A percentile compares a stretch with the other conserved stretches of the same genome.
Evolutionary conservation across 2,113 vertebrate species (phyloP).

Genomic region (Onychorhynchus coronatus): DNA sequence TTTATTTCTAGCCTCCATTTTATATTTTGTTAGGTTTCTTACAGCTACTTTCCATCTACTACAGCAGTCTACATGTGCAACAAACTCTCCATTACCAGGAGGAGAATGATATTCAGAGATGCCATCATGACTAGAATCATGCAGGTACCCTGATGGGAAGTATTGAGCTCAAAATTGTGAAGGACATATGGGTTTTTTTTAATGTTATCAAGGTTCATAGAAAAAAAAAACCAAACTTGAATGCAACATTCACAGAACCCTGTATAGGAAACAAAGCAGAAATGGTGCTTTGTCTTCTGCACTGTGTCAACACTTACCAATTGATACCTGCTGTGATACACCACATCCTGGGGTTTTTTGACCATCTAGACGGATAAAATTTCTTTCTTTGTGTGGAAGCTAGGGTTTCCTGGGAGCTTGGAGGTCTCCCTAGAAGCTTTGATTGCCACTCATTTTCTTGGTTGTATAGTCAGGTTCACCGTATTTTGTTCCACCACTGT

Average conservation of each 20-base stretch:
- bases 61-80: background rate
- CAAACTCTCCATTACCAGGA: background rate
- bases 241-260: background rate
- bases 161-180: background rate
- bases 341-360: background rate
- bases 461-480: background rate
- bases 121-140: background rate
- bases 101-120: background rate
- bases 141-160: background rate
- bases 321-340: background rate
- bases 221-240: background rate
- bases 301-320: background rate
- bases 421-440: background rate
- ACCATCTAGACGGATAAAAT: background rate
- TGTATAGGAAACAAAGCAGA: background rate
- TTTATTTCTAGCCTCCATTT: constrained; percentile 10
- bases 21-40: constrained; percentile 11
- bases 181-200: background rate
- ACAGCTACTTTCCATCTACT: background rate
- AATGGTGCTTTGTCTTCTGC: background rate
- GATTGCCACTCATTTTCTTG: background rate
- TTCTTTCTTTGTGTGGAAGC: background rate
- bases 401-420: background rate
- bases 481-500: background rate
- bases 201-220: background rate